phyloP scores from a whole-genome alignment of 2,888 invertebrate genomes.

The Exocentrus adspersus region DNA sequence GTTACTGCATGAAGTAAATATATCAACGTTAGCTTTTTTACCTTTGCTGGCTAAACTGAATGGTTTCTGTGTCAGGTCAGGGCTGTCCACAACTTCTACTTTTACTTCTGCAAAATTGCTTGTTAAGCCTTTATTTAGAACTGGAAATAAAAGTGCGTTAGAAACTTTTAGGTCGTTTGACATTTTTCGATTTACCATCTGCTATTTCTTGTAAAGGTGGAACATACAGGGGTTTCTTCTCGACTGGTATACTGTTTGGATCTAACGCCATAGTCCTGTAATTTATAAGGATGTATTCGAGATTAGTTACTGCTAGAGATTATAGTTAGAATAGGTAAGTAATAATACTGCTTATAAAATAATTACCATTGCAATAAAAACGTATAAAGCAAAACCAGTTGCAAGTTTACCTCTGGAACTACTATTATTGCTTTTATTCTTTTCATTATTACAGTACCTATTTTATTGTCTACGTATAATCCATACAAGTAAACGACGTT shows the following conservation, averaged over 20 bases:
- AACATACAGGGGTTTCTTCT: conserved; percentile 69
- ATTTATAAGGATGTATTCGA: conserved; percentile 8
- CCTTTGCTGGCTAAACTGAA: conserved; percentile 84
- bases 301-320: too few species aligned
- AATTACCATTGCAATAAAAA: conserved; percentile 7
- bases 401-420: background rate
- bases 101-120: conserved; percentile 76
- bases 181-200: conserved; percentile 65
- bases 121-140: conserved; percentile 74
- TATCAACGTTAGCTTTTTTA: conserved; percentile 61
- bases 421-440: too few species aligned
- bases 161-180: background rate
- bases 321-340: too few species aligned
- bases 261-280: conserved; percentile 42
- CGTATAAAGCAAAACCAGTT: background rate
- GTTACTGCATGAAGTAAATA: too few species aligned
- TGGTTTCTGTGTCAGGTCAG: conserved; percentile 83
- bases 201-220: conserved; percentile 75
- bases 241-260: conserved; percentile 53
- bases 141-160: conserved; percentile 63
- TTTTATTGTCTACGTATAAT: too few species aligned
- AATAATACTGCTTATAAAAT: background rate
- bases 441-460: too few species aligned
- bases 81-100: conserved; percentile 84
- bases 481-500: too few species aligned